Evolutionary conservation across 2,888 invertebrate species (phyloP).

Genomic region (Ochropleura plecta): DNA sequence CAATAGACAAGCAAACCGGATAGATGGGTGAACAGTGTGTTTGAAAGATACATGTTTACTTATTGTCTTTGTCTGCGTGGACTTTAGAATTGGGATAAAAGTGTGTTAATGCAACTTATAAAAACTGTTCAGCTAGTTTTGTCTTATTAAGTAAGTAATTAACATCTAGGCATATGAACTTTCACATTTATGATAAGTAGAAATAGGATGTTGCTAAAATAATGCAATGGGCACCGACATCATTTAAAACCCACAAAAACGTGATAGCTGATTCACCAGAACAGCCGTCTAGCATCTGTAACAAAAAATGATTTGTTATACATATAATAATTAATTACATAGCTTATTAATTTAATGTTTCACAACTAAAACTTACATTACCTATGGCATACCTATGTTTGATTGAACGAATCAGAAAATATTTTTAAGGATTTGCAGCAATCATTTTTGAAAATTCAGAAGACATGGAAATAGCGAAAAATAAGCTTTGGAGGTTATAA

Average conservation of each 20-base stretch:
- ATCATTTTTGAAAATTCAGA: neutral
- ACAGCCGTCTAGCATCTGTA: neutral
- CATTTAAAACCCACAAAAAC: neutral
- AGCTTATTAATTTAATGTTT: neutral
- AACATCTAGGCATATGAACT: neutral
- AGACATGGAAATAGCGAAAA: neutral
- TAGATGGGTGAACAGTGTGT: neutral
- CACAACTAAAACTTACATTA: neutral
- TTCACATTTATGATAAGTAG: neutral
- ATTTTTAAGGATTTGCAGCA: neutral
- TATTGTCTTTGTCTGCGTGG: neutral
- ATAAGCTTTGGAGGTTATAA: neutral
- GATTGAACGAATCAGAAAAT: neutral
- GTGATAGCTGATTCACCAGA: neutral
- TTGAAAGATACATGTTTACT: neutral
- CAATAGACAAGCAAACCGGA: conserved; percentile 15
- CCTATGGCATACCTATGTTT: neutral
- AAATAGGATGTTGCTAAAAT: neutral
- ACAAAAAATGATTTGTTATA: neutral
- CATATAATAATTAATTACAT: neutral
- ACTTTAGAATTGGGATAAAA: neutral
- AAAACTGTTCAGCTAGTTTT: neutral
- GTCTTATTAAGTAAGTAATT: neutral
- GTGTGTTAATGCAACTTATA: neutral
- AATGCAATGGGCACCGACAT: too few relatives aligned